Evolutionary conservation across 2,113 vertebrate genomes (phyloP), one percentile per base, ranked within the genome.

Genomic region (Alaudala cheleensis): DNA sequence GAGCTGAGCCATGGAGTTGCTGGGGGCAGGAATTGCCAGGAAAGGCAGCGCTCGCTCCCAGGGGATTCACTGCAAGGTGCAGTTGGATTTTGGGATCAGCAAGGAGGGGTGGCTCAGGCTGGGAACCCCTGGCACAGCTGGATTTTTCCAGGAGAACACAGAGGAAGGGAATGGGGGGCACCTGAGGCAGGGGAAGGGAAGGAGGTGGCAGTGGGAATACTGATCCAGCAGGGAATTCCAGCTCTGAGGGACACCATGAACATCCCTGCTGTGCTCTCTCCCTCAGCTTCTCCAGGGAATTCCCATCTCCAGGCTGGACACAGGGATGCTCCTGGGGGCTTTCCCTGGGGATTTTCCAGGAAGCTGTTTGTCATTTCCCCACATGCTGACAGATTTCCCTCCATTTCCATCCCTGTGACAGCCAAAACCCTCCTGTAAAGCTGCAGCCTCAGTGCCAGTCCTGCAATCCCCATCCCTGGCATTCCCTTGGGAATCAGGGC

Each of bases 261-360:
- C 3, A 8, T 14, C 26, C 24, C 40, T 1, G 5, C 72, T 37
- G 58, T 12, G 40, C 0, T 34, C n/a, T n/a, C n/a, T n/a, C n/a
- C n/a, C n/a, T n/a, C n/a, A 28, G 69, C 60, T 56, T 22, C 66
- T 39, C 86, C 81, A 17, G 13, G 81, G 62, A 77, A 71, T 12
- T 4, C 69, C 11, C 57, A 12, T 66, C 7, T 0, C 67, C 51
- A 21, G 1, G 7, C 58, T 64, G 54, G 57, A 54, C 50, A 56
- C 6, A 0, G n/a, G 33, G 25, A 49, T 37, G 4, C 9, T 70
- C 12, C 72, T 51, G 64, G 19, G 28, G 67, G 4, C 47, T 29
- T 37, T 42, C 42, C 7, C 67, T 4, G 6, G 3, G 58, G 29
- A 19, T 71, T 76, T 67, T 50, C 26, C 34, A 73, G 47, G 53